A percentile compares a stretch with the other conserved stretches of the same genome.
phyloP scores from a whole-genome alignment of 2,888 invertebrate species.

The Tetropium fuscum region DNA sequence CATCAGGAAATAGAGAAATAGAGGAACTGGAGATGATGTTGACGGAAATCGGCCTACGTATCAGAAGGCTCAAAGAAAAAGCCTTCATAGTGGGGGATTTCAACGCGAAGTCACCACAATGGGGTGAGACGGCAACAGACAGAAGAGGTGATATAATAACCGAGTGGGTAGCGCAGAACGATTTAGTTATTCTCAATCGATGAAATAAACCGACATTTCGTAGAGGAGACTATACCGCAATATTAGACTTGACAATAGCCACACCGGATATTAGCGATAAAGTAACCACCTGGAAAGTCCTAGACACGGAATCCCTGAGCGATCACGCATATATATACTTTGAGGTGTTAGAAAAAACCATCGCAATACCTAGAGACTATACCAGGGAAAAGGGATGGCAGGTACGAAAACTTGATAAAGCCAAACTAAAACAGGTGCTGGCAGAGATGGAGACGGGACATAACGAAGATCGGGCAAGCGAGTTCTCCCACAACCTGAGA shows the following conservation, averaged over 20 bases:
- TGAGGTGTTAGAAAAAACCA: slow-evolving; percentile 11
- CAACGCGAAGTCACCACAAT: slow-evolving; percentile 36
- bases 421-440: slow-evolving; percentile 11
- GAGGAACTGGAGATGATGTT: slow-evolving; percentile 31
- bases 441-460: neutral
- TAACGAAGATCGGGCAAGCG: neutral
- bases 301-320: slow-evolving; percentile 33
- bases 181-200: slow-evolving; percentile 19
- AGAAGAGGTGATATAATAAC: slow-evolving; percentile 22
- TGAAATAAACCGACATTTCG: slow-evolving; percentile 29
- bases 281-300: slow-evolving; percentile 30
- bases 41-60: slow-evolving; percentile 20
- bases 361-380: neutral
- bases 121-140: slow-evolving; percentile 34
- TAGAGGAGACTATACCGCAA: slow-evolving; percentile 33
- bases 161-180: slow-evolving; percentile 27
- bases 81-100: slow-evolving; percentile 17
- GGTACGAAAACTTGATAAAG: slow-evolving; percentile 23
- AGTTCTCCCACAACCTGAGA: slow-evolving; percentile 5
- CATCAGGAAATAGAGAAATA: slow-evolving; percentile 18
- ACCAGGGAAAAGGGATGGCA: slow-evolving; percentile 8
- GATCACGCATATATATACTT: slow-evolving; percentile 39
- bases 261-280: slow-evolving; percentile 12
- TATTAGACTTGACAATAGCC: slow-evolving; percentile 37
- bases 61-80: slow-evolving; percentile 10